Evolutionary conservation across 2,797 vertebrate genomes (phyloP), one percentile per base, ranked within the genome.

Genomic region (Oreochromis grahami): DNA sequence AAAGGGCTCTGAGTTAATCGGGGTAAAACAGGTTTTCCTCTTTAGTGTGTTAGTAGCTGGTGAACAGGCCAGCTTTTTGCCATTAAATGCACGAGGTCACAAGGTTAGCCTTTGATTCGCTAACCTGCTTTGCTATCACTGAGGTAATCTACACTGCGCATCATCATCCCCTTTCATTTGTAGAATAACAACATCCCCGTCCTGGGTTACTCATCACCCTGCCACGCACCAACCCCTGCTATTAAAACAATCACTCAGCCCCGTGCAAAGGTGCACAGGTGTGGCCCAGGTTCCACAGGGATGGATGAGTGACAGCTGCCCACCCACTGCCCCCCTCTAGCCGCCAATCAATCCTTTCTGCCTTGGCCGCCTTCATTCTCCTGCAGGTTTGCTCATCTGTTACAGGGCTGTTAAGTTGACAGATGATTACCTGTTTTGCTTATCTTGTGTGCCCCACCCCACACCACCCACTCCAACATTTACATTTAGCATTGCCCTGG

Each of bases 261-360:
- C 12, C 4, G 38, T 85, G 78, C 87, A 77, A 86, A 93, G 89
- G 91, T 88, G 80, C 87, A 86, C 91, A 94, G 94, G 94, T 94
- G 89, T 91, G 89, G 90, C 89, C 56, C 55, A 79, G 91, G 93
- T 89, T 85, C 86, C 7, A 10, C 77, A 24, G 7, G 52, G 52
- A 78, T 70, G 63, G 45, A 50, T 94, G 92, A 94, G 77, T 93
- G 92, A 94, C 92, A 91, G 87, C 51, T 91, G 88, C 84, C 93
- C 86, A 48, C 89, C 90, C 90, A 76, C 63, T 14, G 11, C 65
- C 89, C 24, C 92, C 91, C 91, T 86, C 82, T 21, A 82, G 85
- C 79, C 7, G 56, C 89, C 91, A 91, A 77, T 92, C 92, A 94
- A 38, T 76, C 84, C 77, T 79, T 53, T 80, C 85, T 55, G 58